Evolutionary conservation across 2,888 invertebrate genomes (phyloP).

Genomic region (Trichogramma dendrolimi): DNA sequence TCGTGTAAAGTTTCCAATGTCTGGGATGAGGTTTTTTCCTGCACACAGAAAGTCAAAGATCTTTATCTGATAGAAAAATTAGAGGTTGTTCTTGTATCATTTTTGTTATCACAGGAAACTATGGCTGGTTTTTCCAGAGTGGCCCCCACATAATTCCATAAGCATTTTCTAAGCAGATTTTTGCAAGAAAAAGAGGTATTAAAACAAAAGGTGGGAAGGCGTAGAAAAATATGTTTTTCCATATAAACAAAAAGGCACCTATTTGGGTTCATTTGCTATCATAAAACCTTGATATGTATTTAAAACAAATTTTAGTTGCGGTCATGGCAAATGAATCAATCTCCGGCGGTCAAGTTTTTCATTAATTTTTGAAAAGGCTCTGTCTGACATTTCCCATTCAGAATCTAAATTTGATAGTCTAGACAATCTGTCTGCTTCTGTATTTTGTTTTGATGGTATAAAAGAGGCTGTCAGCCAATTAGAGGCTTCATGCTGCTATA

Average conservation of each 20-base stretch:
- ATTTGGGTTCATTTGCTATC: conserved; percentile 12
- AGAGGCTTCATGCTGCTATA: conserved; percentile 14
- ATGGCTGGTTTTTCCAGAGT: no score
- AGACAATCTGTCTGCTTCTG: conserved; percentile 18
- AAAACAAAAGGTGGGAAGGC: conserved; percentile 26
- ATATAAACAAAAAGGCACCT: conserved; percentile 26
- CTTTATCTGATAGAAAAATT: no score
- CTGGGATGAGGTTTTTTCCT: no score
- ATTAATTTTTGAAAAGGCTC: conserved; percentile 13
- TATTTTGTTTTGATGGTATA: conserved; percentile 34
- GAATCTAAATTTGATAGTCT: conserved; percentile 12
- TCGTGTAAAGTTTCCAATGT: no score
- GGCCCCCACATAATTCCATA: no score
- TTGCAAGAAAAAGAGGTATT: no score
- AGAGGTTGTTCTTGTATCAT: no score
- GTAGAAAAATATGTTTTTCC: conserved; percentile 24
- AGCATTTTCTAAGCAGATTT: no score
- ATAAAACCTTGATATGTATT: conserved; percentile 16
- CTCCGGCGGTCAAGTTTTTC: conserved; percentile 6
- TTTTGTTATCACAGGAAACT: no score
- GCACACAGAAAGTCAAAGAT: no score
- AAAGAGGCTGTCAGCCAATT: conserved; percentile 34
- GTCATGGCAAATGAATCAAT: conserved; percentile 25
- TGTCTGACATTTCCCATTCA: conserved; percentile 19
- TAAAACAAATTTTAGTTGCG: conserved; percentile 26